Evolutionary conservation across 2,797 vertebrate genomes (phyloP).

Genomic region (Anisognathus igniventris): DNA sequence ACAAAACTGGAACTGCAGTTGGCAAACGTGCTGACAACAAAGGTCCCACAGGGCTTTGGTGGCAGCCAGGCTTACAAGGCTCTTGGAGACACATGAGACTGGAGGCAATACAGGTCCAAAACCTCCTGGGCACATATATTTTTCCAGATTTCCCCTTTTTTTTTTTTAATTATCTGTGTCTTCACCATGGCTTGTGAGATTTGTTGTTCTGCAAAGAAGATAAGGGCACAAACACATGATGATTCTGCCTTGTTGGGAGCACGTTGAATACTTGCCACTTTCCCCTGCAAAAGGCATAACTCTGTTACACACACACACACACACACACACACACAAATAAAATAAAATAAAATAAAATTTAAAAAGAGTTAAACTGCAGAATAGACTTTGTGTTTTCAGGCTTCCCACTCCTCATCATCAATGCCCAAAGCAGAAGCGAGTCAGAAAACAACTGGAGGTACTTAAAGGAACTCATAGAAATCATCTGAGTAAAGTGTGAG

Average conservation of each 20-base stretch:
- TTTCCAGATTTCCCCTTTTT: not conserved
- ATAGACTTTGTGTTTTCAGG: not conserved
- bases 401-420: not conserved
- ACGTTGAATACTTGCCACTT: not conserved
- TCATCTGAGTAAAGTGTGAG: not conserved
- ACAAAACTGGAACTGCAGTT: not conserved
- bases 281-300: not conserved
- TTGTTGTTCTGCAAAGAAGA: not conserved
- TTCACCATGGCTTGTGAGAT: not conserved
- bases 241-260: not conserved
- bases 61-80: not conserved
- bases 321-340: not conserved
- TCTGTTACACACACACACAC: not conserved
- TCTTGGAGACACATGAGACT: not conserved
- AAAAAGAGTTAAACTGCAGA: not conserved
- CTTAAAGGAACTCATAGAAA: not conserved
- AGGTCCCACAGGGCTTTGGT: accelerated
- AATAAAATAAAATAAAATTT: not conserved
- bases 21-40: not conserved
- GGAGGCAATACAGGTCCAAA: not conserved
- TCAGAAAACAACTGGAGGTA: constrained; percentile 15
- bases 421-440: not conserved
- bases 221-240: not conserved
- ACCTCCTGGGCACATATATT: not conserved
- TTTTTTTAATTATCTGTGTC: accelerated